A percentile compares a stretch with the other conserved stretches of the same genome.
These are phyloP conservation scores for Neotoma lepida DNA, from an alignment of 2,113 vertebrate genomes.

Conservation along the genomic window DNA sequence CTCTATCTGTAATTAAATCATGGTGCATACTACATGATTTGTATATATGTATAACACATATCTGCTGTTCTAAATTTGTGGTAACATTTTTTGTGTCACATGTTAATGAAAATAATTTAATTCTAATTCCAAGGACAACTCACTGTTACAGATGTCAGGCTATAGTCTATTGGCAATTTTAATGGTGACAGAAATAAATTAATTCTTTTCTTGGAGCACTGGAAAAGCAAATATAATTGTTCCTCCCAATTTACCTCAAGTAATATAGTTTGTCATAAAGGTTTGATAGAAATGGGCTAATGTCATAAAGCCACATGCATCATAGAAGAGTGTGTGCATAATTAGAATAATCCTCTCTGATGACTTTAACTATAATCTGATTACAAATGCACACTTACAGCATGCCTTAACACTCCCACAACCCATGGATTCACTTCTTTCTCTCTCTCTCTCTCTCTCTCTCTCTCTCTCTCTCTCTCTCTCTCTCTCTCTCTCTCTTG, in stretches of 20 bases:
- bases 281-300: conserved; percentile 16
- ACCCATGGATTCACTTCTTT: background rate
- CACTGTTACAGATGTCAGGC: conserved; percentile 31
- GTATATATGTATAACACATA: background rate
- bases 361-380: background rate
- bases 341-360: background rate
- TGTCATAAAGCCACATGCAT: background rate
- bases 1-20: conserved; percentile 10
- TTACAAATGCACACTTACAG: background rate
- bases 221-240: conserved; percentile 26
- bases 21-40: background rate
- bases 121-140: conserved; percentile 15
- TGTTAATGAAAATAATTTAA: background rate
- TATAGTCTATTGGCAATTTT: conserved; percentile 8
- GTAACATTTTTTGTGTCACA: background rate
- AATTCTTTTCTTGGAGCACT: background rate
- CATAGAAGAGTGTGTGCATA: background rate
- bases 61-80: conserved; percentile 39
- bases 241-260: conserved; percentile 25
- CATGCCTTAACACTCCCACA: background rate
- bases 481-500: background rate
- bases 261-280: conserved; percentile 13
- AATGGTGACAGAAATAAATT: background rate
- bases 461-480: background rate
- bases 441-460: background rate